Base-by-base conservation (phyloP, 1,140 invertebrate genomes). In the Lordiphosa mommai region DNA sequence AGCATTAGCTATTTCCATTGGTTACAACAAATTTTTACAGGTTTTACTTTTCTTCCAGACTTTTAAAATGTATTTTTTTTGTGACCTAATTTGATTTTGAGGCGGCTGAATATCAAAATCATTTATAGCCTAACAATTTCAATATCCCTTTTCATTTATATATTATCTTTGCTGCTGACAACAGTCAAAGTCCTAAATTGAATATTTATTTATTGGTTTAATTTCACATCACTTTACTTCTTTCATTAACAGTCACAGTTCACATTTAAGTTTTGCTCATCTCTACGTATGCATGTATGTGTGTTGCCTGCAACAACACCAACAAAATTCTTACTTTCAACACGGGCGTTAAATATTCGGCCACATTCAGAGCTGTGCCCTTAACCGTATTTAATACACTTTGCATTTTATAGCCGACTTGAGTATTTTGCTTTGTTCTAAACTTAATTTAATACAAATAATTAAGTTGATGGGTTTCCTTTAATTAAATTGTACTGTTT, bases 381-480 rank as follows among this genome's bases (percentile, higher is more conserved):
- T 99, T 99, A 0, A 99, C 95, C 12, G 94, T 94, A 88, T 99
- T 99, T 23, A 99, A 94, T 16, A 99, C 93, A 91, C 95, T 97
- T 90, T 99, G 96, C 97, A 99, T 99, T 56, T 98, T 51, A 29
- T 20, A 40, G 32, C 4, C 23, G 27, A 56, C 27, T 27, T 74
- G 49, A 66, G 49, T 80, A 66, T 69, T 80, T 5, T 43, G 32
- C 29, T 53, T 61, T 68, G 41, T 37, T 59, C 50, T 58, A 47
- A 56, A 56, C 43, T 37, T 51, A 44, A 38, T 40, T 46, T 4
- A 64, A 55, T 44, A 37, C 37, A 65, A 65, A 36, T 36, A 23
- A 47, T 48, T 64, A 2, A 17, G 16, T 55, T 23, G 2, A 36
- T 36, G 46, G 34, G 27, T 34, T 66, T 27, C 30, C 12, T 33